Base-by-base conservation (phyloP, 2,888 invertebrate species). In the Eilema caniola region DNA sequence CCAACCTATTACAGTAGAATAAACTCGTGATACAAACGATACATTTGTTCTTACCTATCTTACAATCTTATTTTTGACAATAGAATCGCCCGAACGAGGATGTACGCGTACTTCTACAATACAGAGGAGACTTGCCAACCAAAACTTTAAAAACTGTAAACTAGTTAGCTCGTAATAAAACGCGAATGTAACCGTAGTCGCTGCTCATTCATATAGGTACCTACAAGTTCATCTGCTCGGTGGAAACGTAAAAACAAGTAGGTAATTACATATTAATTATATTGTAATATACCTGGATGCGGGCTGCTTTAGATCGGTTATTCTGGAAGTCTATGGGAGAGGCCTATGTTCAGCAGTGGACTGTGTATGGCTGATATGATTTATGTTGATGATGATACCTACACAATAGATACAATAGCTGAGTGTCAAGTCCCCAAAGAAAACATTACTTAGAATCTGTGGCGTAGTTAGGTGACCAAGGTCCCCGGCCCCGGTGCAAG, bases 1-100 rank as follows among this genome's bases (percentile, higher is more conserved):
- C 89, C 89, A 88, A 87, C 79, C 75, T 81, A 86, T 85, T 83
- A 81, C 78, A 83, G 84, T 88, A 86, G 78, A 85, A 86, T 87
- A 86, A 86, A 84, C 81, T 82, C 83, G 80, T 81, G 84, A 84
- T 84, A 82, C 80, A 71, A 79, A 84, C 83, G 83, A 87, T 85
- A 87, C 83, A 85, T 85, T 86, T 86, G 83, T 78, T 76, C 69
- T 28, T 33, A 31, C 11, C 53, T 56, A 33, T 33, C 0, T 23
- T 56, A 16, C 56, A 65, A 65, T 0, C 1, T n/a, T 11, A 47
- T 47, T 59, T 59, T 24, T 59, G 25, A 25, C 23, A 59, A 23
- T 24, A 12, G 24, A 57, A 57, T 57, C n/a, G 56, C 12, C 56
- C 24, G 23, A 57, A 24, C 14, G 12, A 4, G 59, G 47, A 59